Conservation (phyloP, 2,113 vertebrate genomes). For the Odontophorus gujanensis region DNA sequence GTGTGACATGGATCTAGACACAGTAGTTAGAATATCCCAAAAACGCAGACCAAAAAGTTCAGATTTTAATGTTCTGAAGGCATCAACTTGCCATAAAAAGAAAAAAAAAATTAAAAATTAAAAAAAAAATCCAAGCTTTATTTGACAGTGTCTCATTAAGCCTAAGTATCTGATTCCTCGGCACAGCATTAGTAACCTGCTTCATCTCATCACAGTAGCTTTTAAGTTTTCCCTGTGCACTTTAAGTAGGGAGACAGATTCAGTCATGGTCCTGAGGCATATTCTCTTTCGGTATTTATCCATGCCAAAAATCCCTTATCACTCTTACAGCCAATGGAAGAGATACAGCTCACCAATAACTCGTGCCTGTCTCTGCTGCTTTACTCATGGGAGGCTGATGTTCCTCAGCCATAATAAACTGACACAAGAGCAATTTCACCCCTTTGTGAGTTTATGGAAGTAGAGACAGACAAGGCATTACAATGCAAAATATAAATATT, state of each 20-base stretch:
- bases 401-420: background rate
- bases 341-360: rapidly evolving
- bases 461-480: background rate
- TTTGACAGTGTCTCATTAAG: background rate
- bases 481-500: background rate
- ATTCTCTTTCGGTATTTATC: background rate
- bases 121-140: background rate
- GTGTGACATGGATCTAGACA: background rate
- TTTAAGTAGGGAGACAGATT: background rate
- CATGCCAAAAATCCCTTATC: background rate
- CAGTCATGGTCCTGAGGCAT: background rate
- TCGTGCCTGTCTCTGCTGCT: background rate
- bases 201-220: background rate
- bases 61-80: background rate
- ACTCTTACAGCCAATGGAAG: rapidly evolving
- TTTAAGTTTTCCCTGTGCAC: background rate
- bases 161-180: background rate
- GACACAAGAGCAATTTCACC: background rate
- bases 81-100: background rate
- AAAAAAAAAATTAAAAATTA: background rate
- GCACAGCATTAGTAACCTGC: background rate
- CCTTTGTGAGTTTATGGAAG: background rate
- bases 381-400: background rate
- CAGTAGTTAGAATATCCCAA: background rate
- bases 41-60: background rate